Percentiles rank a stretch among this genome's conserved stretches.
These are phyloP conservation scores for Napeogenes inachia DNA, from an alignment of 2,888 invertebrate genomes.

Conservation along the genomic window DNA sequence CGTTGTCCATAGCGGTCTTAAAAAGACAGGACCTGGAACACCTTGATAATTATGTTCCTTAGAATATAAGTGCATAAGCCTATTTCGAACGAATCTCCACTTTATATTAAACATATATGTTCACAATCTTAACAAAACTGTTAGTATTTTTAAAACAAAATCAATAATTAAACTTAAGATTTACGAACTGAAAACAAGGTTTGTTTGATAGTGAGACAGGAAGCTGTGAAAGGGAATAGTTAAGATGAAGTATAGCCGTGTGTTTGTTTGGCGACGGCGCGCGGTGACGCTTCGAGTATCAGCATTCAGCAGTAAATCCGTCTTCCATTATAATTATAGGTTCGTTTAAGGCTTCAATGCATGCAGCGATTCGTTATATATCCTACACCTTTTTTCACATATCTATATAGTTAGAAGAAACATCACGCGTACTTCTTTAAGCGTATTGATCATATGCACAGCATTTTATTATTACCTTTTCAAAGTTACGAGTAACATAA, in stretches of 20 bases:
- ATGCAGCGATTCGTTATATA: neutral
- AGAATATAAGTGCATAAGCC: too few species aligned
- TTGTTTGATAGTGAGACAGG: slow-evolving; percentile 33
- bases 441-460: too few species aligned
- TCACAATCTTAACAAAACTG: too few species aligned
- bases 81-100: too few species aligned
- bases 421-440: too few species aligned
- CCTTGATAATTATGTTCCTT: too few species aligned
- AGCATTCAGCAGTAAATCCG: slow-evolving; percentile 54
- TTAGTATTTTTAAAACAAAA: neutral
- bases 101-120: neutral
- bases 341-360: slow-evolving; percentile 22
- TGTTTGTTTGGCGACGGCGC: slow-evolving; percentile 41
- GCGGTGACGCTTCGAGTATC: slow-evolving; percentile 45
- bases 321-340: slow-evolving; percentile 49
- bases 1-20: too few species aligned
- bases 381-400: neutral
- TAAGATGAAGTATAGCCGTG: slow-evolving; percentile 24
- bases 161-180: neutral
- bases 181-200: slow-evolving; percentile 12
- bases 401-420: too few species aligned
- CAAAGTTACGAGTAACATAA: too few species aligned
- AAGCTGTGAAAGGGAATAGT: slow-evolving; percentile 42
- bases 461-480: too few species aligned
- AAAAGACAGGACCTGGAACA: too few species aligned